Evolutionary conservation across 2,797 vertebrate species (phyloP).

Genomic region (Arnoldichthys spilopterus): DNA sequence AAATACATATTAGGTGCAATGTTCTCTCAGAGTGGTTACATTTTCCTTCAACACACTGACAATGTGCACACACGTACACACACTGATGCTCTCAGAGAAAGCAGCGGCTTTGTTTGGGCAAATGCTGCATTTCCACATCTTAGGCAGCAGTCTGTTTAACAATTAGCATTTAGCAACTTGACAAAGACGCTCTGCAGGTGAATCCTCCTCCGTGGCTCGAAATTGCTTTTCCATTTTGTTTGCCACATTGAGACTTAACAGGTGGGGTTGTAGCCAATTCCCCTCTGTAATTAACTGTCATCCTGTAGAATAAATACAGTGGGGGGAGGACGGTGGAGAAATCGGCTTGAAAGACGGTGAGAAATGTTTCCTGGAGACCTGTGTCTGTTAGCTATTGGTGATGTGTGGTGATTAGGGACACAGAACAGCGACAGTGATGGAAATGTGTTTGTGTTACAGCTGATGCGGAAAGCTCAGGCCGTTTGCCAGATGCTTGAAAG

Average conservation of each 20-base stretch:
- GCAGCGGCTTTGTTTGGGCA: constrained; percentile 9
- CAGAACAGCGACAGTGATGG: constrained; percentile 1
- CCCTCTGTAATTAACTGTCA: constrained; percentile 71
- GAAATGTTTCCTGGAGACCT: constrained; percentile 19
- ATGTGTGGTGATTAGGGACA: constrained; percentile 42
- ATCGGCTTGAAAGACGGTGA: constrained; percentile 46
- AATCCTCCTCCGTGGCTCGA: constrained; percentile 53
- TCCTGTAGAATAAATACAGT: constrained; percentile 58
- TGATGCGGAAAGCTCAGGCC: constrained; percentile 34
- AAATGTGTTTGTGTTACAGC: constrained; percentile 26
- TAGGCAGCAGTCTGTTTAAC: constrained; percentile 52
- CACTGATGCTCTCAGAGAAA: background rate
- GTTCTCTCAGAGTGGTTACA: background rate
- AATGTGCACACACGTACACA: background rate
- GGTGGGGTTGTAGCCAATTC: constrained; percentile 55
- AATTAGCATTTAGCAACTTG: constrained; percentile 58
- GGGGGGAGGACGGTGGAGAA: constrained; percentile 41
- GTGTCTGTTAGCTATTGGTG: constrained; percentile 18
- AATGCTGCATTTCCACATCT: constrained; percentile 35
- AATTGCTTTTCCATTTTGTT: constrained; percentile 62
- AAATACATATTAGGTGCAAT: background rate
- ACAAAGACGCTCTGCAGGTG: constrained; percentile 42
- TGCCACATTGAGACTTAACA: constrained; percentile 66
- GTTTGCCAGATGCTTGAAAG: constrained; percentile 25
- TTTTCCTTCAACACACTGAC: background rate